Percentiles rank a stretch among this genome's conserved stretches.
Conservation (phyloP, 2,113 vertebrate species). For the Campylorhamphus procurvoides region DNA sequence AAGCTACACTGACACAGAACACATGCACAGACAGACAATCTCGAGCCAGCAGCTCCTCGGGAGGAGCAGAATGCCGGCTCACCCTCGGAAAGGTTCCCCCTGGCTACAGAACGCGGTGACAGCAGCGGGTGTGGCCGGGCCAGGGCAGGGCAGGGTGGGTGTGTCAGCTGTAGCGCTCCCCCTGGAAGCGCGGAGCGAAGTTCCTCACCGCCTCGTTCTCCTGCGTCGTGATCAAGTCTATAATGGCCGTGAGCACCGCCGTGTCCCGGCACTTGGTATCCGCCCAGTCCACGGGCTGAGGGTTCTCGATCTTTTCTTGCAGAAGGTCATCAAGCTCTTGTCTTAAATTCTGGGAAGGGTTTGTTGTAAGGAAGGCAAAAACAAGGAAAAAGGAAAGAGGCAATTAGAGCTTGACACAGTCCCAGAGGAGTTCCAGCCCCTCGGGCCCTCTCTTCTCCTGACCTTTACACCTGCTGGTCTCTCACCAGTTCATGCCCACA, state of each 20-base stretch:
- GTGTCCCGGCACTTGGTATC: conserved; percentile 86
- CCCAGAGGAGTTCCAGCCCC: neutral
- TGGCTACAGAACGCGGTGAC: no score
- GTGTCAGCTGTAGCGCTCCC: conserved; percentile 63
- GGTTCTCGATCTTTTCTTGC: conserved; percentile 92
- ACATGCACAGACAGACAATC: conserved; percentile 60
- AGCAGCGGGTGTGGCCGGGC: no score
- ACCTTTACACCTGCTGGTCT: neutral
- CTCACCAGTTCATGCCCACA: neutral
- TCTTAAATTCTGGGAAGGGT: conserved; percentile 82
- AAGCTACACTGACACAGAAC: conserved; percentile 19
- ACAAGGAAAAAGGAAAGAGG: neutral
- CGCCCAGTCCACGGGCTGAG: conserved; percentile 91
- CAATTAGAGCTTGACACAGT: neutral
- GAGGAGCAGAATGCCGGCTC: neutral
- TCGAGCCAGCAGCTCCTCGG: neutral
- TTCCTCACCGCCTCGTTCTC: conserved; percentile 76
- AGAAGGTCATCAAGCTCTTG: conserved; percentile 89
- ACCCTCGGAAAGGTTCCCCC: neutral
- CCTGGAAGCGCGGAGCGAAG: conserved; percentile 73
- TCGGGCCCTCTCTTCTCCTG: neutral
- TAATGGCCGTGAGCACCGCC: conserved; percentile 92
- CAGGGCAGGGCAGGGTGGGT: no score
- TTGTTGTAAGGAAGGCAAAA: neutral
- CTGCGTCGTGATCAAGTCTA: conserved; percentile 96